Base-by-base conservation (phyloP, 2,797 vertebrate species). In the Myotis vivesi region DNA sequence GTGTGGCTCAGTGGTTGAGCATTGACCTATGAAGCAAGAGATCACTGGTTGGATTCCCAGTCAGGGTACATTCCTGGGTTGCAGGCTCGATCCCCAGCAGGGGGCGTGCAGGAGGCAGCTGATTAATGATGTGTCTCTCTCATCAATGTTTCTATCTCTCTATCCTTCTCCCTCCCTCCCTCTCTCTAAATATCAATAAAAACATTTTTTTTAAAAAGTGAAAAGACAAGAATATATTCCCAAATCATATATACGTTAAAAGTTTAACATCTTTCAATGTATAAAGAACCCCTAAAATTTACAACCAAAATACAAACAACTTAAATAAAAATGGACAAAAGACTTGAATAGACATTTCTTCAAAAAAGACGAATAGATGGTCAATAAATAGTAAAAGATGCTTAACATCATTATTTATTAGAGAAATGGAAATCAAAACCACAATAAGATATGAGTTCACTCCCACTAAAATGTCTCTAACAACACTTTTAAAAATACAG, bases 251-350 rank as follows among this genome's bases (percentile, higher is more conserved):
- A 30, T 73, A 13, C 49, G 33, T 55, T 87, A 44, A 86, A 15
- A 11, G 22, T 87, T 87, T 87, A 87, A n/a, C 72, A 73, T 73
- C 25, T n/a, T 25, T 49, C 30, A 86, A 49, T 83, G 51, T 59
- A 82, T 79, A 53, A 86, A 71, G 16, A 82, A 51, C 41, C 80
- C 30, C 66, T 81, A 59, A 75, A 92, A 79, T 72, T 49, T 6
- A 89, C 17, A 25, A 94, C n/a, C 15, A 91, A 72, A 77, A 68
- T 12, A 44, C 5, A 49, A 79, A 59, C 4, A 72, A 68, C 23
- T 88, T 25, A 92, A n/a, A 94, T 88, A 93, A 87, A 92, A 80
- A 79, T 80, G 57, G 28, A 49, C 30, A 90, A 53, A 12, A n/a
- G 33, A 75, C 53, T 51, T 92, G 22, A 95, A 71, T 7, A 84